A percentile compares a stretch with the other conserved stretches of the same genome.
Evolutionary conservation across 2,797 vertebrate genomes (phyloP).

Genomic region (Leuciscus waleckii): DNA sequence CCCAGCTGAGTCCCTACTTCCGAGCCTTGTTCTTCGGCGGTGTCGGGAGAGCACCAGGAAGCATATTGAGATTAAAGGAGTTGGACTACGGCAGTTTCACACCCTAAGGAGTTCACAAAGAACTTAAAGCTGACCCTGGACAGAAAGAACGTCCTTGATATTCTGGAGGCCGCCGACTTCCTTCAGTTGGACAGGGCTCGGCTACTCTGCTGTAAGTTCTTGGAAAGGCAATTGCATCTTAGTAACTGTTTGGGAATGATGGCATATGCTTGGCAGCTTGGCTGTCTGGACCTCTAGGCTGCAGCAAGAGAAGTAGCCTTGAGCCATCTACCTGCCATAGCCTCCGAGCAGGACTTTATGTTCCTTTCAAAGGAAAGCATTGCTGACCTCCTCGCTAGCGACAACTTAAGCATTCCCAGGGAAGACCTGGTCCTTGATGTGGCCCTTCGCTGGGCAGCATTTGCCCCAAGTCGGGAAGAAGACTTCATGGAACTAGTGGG

Average conservation of each 20-base stretch:
- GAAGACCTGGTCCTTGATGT: conserved; percentile 87
- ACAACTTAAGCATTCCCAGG: conserved; percentile 79
- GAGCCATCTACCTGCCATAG: conserved; percentile 83
- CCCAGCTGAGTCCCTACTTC: conserved; percentile 86
- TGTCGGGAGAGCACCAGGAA: conserved; percentile 77
- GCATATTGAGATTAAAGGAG: conserved; percentile 80
- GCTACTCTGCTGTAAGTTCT: conserved; percentile 85
- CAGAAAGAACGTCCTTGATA: conserved; percentile 79
- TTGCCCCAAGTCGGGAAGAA: conserved; percentile 78
- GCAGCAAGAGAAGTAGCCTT: conserved; percentile 83
- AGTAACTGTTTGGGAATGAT: conserved; percentile 89
- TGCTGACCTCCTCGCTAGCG: conserved; percentile 81
- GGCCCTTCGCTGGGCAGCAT: conserved; percentile 81
- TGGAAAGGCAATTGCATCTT: conserved; percentile 86
- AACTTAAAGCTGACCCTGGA: conserved; percentile 74
- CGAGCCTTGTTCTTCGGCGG: conserved; percentile 88
- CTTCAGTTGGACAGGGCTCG: conserved; percentile 83
- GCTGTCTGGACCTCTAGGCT: conserved; percentile 77
- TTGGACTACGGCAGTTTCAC: conserved; percentile 76
- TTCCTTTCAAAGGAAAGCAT: conserved; percentile 81
- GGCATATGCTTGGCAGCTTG: conserved; percentile 82
- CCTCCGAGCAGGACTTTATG: conserved; percentile 80
- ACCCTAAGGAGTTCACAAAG: conserved; percentile 75
- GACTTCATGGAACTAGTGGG: conserved; percentile 83
- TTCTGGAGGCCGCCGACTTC: conserved; percentile 87